phyloP scores from a whole-genome alignment of 1,140 invertebrate genomes.

The Lasioglossum albipes region DNA sequence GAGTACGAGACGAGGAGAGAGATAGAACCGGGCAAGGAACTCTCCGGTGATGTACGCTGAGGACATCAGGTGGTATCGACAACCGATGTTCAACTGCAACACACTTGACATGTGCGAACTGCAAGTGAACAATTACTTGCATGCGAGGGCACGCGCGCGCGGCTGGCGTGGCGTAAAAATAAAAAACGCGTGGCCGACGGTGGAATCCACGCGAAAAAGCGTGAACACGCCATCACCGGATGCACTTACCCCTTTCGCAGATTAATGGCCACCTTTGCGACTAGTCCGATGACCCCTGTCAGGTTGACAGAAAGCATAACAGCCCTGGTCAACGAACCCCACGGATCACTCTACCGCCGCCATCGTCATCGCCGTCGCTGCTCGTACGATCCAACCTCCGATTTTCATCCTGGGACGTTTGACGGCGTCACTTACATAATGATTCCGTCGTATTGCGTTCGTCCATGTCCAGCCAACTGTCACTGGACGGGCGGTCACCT shows the following conservation, averaged over 20 bases:
- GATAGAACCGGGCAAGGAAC: neutral
- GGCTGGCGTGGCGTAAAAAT: constrained; percentile 7
- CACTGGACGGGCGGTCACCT: neutral
- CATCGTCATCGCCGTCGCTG: neutral
- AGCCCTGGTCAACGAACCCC: constrained; percentile 35
- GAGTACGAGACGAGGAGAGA: too few species aligned
- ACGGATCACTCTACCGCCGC: neutral
- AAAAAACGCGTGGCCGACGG: constrained; percentile 10
- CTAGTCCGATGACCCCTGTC: constrained; percentile 58
- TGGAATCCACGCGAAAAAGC: constrained; percentile 44
- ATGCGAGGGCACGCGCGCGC: constrained; percentile 29
- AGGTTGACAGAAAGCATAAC: constrained; percentile 32
- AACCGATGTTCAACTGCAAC: constrained; percentile 32
- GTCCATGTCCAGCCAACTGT: neutral
- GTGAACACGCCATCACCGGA: constrained; percentile 61
- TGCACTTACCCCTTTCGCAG: constrained; percentile 56
- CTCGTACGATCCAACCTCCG: neutral
- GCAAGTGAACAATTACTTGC: constrained; percentile 42
- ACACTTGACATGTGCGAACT: constrained; percentile 49
- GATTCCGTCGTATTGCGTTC: neutral
- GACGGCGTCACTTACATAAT: neutral
- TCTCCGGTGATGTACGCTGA: neutral
- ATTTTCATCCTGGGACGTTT: neutral
- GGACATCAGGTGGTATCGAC: constrained; percentile 27
- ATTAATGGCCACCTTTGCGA: constrained; percentile 60